These are phyloP conservation scores for Zenarchopterus dispar DNA, from an alignment of 2,797 vertebrate genomes.

Conservation along the genomic window DNA sequence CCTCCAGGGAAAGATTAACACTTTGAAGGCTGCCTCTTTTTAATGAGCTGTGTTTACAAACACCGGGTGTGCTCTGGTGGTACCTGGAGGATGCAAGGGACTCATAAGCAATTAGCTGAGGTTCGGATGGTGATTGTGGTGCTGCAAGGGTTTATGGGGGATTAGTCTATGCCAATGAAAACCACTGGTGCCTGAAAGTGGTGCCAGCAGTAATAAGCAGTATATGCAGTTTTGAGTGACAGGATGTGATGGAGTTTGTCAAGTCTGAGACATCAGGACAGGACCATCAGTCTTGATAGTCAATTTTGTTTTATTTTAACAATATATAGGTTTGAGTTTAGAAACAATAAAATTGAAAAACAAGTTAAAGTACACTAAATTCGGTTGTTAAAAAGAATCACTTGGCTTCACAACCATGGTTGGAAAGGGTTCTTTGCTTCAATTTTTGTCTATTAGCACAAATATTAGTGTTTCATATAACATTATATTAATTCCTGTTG, in stretches of 20 bases:
- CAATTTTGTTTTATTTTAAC: not conserved
- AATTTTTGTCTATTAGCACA: not conserved
- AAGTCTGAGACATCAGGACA: slow-evolving; percentile 32
- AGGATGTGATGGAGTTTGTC: slow-evolving; percentile 62
- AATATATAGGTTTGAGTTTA: too few relatives aligned
- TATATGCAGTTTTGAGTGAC: slow-evolving; percentile 63
- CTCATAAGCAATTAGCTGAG: slow-evolving; percentile 75
- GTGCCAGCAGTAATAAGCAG: slow-evolving; percentile 71
- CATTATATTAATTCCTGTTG: slow-evolving; percentile 33
- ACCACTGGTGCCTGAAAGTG: slow-evolving; percentile 80
- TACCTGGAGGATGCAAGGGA: slow-evolving; percentile 74
- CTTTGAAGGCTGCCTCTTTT: slow-evolving; percentile 72
- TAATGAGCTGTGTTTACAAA: slow-evolving; percentile 80
- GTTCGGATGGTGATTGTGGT: slow-evolving; percentile 66
- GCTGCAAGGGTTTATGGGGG: slow-evolving; percentile 78
- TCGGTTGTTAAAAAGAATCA: too few relatives aligned
- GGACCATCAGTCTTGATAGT: slow-evolving; percentile 6
- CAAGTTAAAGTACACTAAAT: too few relatives aligned
- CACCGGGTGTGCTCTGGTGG: slow-evolving; percentile 64
- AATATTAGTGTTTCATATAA: slow-evolving; percentile 6
- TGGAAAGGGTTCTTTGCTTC: too few relatives aligned
- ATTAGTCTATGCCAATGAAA: slow-evolving; percentile 80
- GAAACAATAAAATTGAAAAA: too few relatives aligned
- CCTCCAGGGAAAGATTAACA: slow-evolving; percentile 67
- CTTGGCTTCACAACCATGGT: too few relatives aligned